These are phyloP conservation scores for Platanista minor DNA, from an alignment of 2,113 vertebrate species.

Conservation along the genomic window DNA sequence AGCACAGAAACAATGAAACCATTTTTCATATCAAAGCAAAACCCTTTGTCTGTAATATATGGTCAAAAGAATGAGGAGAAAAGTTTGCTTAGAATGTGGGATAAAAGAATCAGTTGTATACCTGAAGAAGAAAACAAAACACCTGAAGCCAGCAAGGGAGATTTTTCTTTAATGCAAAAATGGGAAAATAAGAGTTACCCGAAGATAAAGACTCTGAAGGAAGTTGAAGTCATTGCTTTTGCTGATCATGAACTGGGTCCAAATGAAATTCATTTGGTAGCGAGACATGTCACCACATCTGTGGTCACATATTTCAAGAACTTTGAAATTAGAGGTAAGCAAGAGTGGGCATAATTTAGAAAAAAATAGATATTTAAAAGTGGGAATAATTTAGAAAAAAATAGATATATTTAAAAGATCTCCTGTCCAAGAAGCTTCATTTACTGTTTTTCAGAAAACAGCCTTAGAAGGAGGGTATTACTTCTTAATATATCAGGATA, in stretches of 20 bases:
- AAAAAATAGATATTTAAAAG: background rate
- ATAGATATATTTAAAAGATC: background rate
- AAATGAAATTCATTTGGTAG: slow-evolving; percentile 66
- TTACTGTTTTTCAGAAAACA: slow-evolving; percentile 3
- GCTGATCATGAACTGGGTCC: slow-evolving; percentile 69
- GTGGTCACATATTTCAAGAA: slow-evolving; percentile 61
- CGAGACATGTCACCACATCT: slow-evolving; percentile 56
- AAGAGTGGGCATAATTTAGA: background rate
- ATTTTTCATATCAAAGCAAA: slow-evolving; percentile 52
- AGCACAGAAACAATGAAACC: slow-evolving; percentile 63
- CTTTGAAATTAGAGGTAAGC: slow-evolving; percentile 61
- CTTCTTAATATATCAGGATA: background rate
- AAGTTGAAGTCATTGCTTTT: slow-evolving; percentile 50
- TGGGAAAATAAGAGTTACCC: background rate
- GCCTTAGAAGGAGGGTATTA: background rate
- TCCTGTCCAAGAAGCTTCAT: background rate
- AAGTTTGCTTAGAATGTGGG: background rate
- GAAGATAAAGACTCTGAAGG: background rate
- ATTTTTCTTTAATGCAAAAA: slow-evolving; percentile 55
- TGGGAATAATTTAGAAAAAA: background rate
- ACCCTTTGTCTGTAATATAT: background rate
- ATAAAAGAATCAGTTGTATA: background rate
- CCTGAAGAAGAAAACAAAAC: background rate
- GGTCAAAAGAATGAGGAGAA: background rate
- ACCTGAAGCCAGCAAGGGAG: background rate